Evolutionary conservation across 2,113 vertebrate species (phyloP).

Genomic region (Deroptyus accipitrinus): DNA sequence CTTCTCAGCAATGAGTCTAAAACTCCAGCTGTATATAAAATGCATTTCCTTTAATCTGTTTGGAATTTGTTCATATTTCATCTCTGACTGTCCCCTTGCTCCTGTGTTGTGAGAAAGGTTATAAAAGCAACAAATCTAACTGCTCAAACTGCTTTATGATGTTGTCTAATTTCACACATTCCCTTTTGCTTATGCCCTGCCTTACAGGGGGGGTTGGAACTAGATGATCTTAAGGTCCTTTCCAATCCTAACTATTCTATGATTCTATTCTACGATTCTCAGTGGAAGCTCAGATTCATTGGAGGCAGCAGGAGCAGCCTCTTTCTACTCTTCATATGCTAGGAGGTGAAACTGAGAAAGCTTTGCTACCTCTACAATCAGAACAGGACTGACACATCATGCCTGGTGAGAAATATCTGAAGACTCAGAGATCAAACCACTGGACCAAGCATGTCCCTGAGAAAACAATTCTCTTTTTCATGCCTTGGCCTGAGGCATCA

Average conservation of each 20-base stretch:
- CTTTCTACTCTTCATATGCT: background rate
- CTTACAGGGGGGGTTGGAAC: background rate
- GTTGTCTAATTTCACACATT: background rate
- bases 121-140: background rate
- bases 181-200: background rate
- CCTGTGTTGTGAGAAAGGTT: background rate
- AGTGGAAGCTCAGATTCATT: background rate
- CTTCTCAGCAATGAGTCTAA: background rate
- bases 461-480: background rate
- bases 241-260: too few species aligned
- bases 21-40: constrained; percentile 8
- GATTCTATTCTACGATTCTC: too few species aligned
- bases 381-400: background rate
- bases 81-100: background rate
- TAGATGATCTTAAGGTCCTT: too few species aligned
- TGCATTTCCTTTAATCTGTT: background rate
- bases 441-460: background rate
- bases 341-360: background rate
- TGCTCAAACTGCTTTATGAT: background rate
- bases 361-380: background rate
- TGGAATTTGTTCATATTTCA: constrained; percentile 17
- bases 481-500: constrained; percentile 5
- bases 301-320: background rate
- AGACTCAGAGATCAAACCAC: background rate
- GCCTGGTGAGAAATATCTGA: background rate